Base-by-base conservation (phyloP, 2,113 vertebrate genomes). In the Rallus limicola region DNA sequence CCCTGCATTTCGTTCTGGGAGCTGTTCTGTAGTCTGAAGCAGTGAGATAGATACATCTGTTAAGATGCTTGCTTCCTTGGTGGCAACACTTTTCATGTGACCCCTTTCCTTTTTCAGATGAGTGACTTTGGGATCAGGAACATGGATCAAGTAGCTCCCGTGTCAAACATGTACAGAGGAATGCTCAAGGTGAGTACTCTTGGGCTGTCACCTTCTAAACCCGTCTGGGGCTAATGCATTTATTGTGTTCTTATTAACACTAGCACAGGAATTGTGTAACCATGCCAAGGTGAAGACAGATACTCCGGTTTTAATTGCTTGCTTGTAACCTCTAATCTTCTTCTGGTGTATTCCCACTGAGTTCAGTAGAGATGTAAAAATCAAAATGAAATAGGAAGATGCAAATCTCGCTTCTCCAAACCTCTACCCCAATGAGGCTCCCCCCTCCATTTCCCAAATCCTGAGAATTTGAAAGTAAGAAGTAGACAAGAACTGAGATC, bases 81-180 rank as follows among this genome's bases (percentile, higher is more conserved):
- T n/a, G 79, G 74, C 48, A 72, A 29, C 0, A 1, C 10, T 69
- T 86, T 50, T 92, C 44, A 96, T 11, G 23, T 50, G 24, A 67
- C 59, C 38, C n/a, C 29, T 96, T 72, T 93, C 13, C 4, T 76
- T 86, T 92, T 95, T 36, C 96, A 98, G 98, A 98, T 99, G 98
- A 98, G 98, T 97, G 98, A 98, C 50, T 98, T 98, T 95, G 98
- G 95, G 78, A 86, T 98, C 94, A 98, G 98, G 75, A 98, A 97
- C 92, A 98, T 98, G 98, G 98, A 99, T 94, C 98, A 99, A 93
- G 98, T 99, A 16, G 98, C 98, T 58, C 98, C 98, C 0, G 97
- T 98, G 58, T 98, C 98, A 10, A 97, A 77, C 63, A 77, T 96
- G 68, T 98, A 98, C 86, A 97, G 98, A 91, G 98, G 98, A 64